phyloP scores from a whole-genome alignment of 2,113 vertebrate species.

The Oryzias celebensis region DNA sequence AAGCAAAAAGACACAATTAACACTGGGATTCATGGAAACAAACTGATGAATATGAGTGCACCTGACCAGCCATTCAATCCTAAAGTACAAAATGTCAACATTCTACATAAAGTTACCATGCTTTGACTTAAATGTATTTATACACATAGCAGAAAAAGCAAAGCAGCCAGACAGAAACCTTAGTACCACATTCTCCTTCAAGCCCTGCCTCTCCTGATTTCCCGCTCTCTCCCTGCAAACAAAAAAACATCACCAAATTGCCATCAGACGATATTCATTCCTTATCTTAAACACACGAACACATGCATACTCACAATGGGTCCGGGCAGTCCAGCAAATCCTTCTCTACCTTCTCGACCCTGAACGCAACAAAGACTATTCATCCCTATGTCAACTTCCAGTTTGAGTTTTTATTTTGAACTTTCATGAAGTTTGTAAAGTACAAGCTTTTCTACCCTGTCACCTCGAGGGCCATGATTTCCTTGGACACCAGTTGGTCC shows the following conservation, averaged over 20 bases:
- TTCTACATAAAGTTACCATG: background rate
- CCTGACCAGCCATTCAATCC: too few species aligned
- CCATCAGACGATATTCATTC: background rate
- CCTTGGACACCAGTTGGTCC: slow-evolving; percentile 67
- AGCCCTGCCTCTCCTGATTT: slow-evolving; percentile 70
- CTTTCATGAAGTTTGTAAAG: background rate
- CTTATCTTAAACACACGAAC: background rate
- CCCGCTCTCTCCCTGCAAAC: slow-evolving; percentile 76
- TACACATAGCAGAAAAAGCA: slow-evolving; percentile 33
- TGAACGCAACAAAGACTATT: slow-evolving; percentile 21
- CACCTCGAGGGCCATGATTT: slow-evolving; percentile 61
- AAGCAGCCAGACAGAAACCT: slow-evolving; percentile 74
- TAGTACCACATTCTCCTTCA: slow-evolving; percentile 80
- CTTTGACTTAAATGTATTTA: background rate
- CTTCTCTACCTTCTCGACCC: slow-evolving; percentile 69
- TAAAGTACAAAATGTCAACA: too few species aligned
- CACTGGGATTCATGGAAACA: too few species aligned
- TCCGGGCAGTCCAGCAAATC: slow-evolving; percentile 74
- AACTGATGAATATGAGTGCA: too few species aligned
- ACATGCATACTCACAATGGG: slow-evolving; percentile 65
- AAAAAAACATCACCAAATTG: slow-evolving; percentile 2
- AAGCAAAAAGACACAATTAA: background rate
- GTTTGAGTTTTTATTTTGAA: too few species aligned
- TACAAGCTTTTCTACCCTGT: slow-evolving; percentile 62
- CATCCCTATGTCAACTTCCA: too few species aligned